A percentile compares a stretch with the other conserved stretches of the same genome.
Conservation (phyloP, 2,113 vertebrate species). For the Pachypanchax playfairii region DNA sequence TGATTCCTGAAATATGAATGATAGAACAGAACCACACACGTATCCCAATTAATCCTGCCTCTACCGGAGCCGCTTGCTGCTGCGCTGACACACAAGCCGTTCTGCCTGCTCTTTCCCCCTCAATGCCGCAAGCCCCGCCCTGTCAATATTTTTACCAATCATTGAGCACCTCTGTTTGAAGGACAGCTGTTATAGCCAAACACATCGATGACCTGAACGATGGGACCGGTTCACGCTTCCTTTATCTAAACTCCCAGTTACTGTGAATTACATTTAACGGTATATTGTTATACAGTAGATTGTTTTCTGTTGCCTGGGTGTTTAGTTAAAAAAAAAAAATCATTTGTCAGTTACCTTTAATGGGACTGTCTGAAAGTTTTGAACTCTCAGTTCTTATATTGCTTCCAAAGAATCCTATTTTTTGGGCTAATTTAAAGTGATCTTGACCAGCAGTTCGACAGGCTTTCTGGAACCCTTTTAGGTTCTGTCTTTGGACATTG, state of each 20-base stretch:
- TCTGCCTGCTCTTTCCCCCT: constrained; percentile 47
- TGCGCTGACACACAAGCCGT: constrained; percentile 47
- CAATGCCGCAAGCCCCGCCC: constrained; percentile 45
- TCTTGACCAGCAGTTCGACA: no score
- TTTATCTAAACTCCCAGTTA: constrained; percentile 27
- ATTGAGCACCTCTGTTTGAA: constrained; percentile 10
- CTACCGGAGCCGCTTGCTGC: constrained; percentile 49
- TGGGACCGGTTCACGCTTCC: not conserved
- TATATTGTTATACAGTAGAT: not conserved
- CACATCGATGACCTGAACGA: not conserved
- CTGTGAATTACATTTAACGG: constrained; percentile 8
- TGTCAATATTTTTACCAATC: constrained; percentile 2
- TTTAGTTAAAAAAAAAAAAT: not conserved
- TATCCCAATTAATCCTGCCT: constrained; percentile 56
- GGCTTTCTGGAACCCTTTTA: no score
- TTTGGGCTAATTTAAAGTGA: not conserved
- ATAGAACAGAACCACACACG: constrained; percentile 47
- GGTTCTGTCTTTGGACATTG: no score
- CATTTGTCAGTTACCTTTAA: not conserved
- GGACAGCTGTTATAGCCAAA: constrained; percentile 42
- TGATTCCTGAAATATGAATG: constrained; percentile 54
- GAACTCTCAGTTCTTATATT: not conserved
- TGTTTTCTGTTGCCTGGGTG: not conserved
- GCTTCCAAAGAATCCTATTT: not conserved
- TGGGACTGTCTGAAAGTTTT: not conserved